Base-by-base conservation (phyloP, 2,888 invertebrate genomes). In the Acleris emargana region DNA sequence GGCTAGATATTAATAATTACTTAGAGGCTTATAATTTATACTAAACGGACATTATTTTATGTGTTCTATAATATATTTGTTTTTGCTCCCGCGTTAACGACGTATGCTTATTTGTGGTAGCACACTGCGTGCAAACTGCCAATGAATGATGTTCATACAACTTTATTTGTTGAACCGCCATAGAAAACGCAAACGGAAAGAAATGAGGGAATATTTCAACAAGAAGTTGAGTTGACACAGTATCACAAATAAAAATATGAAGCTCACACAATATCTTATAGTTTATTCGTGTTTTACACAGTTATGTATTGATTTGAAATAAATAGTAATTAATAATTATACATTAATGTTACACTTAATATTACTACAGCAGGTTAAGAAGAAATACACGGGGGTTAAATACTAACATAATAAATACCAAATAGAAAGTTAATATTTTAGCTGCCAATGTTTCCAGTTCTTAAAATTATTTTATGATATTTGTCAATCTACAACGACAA, bases 261-360 rank as follows among this genome's bases (percentile, higher is more conserved):
- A 72, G 71, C 73, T 69, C 66, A 72, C 74, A 75, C 71, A 73
- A 73, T 71, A 75, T 62, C 53, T 67, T 49, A 67, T 67, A 58
- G 43, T 62, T 73, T 73, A 70, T 74, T 73, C 50, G 76, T 79
- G 76, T 78, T 75, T 67, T 68, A 79, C 79, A 79, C 76, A 71
- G 68, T 67, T 50, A 71, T 73, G 70, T 62, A 59, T 60, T 52
- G 43, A 57, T 60, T 57, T 55, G 60, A 60, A 60, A 62, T 62
- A 62, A 64, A 60, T 62, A 57, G 60, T 58, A 50, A 58, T 47
- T 64, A n/a, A n/a, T 54, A 49, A 59, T 20, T 45, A 57, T 57
- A 57, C 43, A 57, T 28, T 32, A 38, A 17, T 17, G 54, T 55
- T 60, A 54, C 59, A 59, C 59, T 28, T 59, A 55, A 59, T 42